A percentile compares a stretch with the other conserved stretches of the same genome.
Evolutionary conservation across 2,888 invertebrate species (phyloP).

Genomic region (Caenorhabditis plicata): DNA sequence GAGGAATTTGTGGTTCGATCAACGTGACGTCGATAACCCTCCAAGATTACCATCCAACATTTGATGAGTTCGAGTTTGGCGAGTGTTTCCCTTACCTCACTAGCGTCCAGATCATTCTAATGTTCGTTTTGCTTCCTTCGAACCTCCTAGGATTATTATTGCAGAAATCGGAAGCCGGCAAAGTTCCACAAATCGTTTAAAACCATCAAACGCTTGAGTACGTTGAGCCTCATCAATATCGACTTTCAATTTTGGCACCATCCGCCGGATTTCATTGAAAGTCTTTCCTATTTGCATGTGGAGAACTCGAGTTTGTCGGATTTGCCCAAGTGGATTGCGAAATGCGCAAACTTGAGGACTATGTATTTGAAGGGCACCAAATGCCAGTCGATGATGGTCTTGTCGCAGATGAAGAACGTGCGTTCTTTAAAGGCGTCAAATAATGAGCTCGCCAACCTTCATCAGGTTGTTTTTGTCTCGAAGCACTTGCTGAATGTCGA

Average conservation of each 20-base stretch:
- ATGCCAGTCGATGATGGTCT: no score
- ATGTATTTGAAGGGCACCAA: conserved; percentile 27
- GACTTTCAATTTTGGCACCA: conserved; percentile 47
- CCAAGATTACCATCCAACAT: conserved; percentile 10
- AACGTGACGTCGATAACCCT: conserved; percentile 32
- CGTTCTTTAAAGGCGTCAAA: conserved; percentile 39
- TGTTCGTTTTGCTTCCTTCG: conserved; percentile 1
- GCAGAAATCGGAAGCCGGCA: conserved; percentile 14
- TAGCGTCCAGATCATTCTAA: conserved; percentile 19
- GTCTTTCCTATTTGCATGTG: conserved; percentile 45
- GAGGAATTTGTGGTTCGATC: conserved; percentile 17
- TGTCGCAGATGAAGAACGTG: conserved; percentile 37
- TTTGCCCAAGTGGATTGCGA: conserved; percentile 54
- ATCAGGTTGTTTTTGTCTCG: conserved; percentile 35
- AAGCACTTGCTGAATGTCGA: conserved; percentile 44
- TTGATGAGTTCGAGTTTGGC: conserved; percentile 14
- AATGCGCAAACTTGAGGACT: conserved; percentile 5
- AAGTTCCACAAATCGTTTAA: conserved; percentile 9
- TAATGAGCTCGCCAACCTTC: conserved; percentile 46
- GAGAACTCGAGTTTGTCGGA: conserved; percentile 48
- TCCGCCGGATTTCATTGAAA: conserved; percentile 26
- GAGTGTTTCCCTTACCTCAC: conserved; percentile 16
- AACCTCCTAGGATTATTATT: not conserved
- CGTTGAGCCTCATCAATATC: conserved; percentile 41
- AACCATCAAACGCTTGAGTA: conserved; percentile 14